Conservation (phyloP, 1,140 invertebrate species). For the Scaptomyza montana region DNA sequence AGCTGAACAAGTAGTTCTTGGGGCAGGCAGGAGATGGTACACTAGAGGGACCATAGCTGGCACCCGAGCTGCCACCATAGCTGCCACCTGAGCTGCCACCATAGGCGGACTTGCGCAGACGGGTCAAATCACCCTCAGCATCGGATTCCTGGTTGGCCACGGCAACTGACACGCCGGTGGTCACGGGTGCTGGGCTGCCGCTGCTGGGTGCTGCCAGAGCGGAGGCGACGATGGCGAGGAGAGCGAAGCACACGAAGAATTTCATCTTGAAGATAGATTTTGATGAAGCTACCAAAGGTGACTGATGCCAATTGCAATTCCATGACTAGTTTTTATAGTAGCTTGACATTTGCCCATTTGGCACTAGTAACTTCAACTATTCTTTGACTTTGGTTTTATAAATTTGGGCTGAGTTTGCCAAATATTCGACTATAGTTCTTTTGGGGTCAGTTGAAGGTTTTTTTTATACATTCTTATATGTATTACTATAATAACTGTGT, state of each 20-base stretch:
- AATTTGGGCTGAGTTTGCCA: conserved; percentile 23
- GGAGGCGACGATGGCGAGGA: conserved; percentile 57
- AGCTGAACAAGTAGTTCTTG: conserved; percentile 80
- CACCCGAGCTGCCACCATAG: conserved; percentile 69
- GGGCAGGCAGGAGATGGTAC: conserved; percentile 72
- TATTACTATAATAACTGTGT: background rate
- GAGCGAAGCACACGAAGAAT: conserved; percentile 73
- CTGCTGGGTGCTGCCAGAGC: conserved; percentile 57
- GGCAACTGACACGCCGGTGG: conserved; percentile 15
- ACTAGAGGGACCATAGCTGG: conserved; percentile 60
- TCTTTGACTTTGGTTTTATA: conserved; percentile 31
- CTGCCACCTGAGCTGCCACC: conserved; percentile 64
- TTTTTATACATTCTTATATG: background rate
- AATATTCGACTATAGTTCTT: conserved; percentile 13
- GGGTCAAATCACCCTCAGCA: conserved; percentile 64
- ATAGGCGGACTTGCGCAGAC: conserved; percentile 72
- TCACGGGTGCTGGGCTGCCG: conserved; percentile 13
- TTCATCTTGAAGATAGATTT: conserved; percentile 54
- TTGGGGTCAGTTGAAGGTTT: conserved; percentile 31
- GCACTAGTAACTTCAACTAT: conserved; percentile 47
- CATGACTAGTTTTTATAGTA: conserved; percentile 66
- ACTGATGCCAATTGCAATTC: conserved; percentile 52
- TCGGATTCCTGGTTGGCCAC: conserved; percentile 45
- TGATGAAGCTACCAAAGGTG: conserved; percentile 46
- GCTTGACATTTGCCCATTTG: conserved; percentile 47